A percentile compares a stretch with the other conserved stretches of the same genome.
Conservation (phyloP, 2,797 vertebrate genomes). For the Sebastes diploproa region DNA sequence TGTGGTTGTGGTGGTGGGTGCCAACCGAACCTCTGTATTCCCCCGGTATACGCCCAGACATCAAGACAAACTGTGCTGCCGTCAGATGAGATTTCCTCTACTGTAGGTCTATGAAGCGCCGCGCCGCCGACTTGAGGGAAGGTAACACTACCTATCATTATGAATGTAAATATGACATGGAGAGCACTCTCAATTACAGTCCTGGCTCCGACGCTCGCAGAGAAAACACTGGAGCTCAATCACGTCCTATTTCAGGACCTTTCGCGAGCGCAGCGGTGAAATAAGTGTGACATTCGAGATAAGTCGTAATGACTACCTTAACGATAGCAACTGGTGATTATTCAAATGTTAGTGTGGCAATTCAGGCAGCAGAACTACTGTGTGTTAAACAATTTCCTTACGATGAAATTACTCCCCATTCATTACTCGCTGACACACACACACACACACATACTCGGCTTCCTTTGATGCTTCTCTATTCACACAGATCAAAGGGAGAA, state of each 20-base stretch:
- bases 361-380: conserved; percentile 39
- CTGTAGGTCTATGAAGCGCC: not conserved
- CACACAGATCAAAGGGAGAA: conserved; percentile 73
- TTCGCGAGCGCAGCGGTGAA: conserved; percentile 13
- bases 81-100: conserved; percentile 7
- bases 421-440: conserved; percentile 24
- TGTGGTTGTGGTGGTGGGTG: not conserved
- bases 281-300: conserved; percentile 42
- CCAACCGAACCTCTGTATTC: not conserved
- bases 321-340: conserved; percentile 55
- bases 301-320: conserved; percentile 42
- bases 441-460: conserved; percentile 11
- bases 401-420: conserved; percentile 57
- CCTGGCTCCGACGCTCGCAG: not conserved
- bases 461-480: conserved; percentile 72
- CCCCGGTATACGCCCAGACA: not conserved
- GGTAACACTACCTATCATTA: conserved; percentile 22
- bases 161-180: conserved; percentile 42
- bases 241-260: conserved; percentile 13
- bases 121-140: not conserved
- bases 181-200: conserved; percentile 28
- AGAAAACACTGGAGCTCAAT: conserved; percentile 44
- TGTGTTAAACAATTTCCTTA: conserved; percentile 62
- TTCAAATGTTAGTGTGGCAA: conserved; percentile 53
- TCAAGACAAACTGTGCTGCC: not conserved